These are phyloP conservation scores for Aix galericulata DNA, from an alignment of 2,113 vertebrate species.

Conservation along the genomic window DNA sequence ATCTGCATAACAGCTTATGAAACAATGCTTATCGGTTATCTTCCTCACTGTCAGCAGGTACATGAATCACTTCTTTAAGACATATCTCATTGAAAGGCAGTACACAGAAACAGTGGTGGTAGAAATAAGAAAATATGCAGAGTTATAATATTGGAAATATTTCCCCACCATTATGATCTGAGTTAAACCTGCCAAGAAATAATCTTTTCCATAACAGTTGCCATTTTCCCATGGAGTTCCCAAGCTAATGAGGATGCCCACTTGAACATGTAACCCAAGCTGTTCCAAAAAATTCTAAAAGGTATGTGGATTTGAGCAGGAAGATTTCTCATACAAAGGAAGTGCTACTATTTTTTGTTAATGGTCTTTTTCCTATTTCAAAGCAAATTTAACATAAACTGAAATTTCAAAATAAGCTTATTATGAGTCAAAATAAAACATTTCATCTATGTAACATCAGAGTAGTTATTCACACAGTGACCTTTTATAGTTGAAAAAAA, in stretches of 20 bases:
- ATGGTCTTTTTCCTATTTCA: neutral
- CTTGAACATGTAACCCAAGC: neutral
- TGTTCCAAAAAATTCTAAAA: neutral
- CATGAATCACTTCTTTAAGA: neutral
- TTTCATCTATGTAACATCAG: slow-evolving; percentile 12
- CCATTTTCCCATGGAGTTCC: neutral
- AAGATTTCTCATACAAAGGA: neutral
- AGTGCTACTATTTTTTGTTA: neutral
- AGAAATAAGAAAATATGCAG: neutral
- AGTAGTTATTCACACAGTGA: neutral
- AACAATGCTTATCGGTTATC: neutral
- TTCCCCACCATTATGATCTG: neutral
- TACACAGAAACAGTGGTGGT: neutral
- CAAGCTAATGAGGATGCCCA: neutral
- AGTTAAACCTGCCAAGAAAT: neutral
- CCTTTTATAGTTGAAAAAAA: slow-evolving; percentile 49
- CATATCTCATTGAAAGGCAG: neutral
- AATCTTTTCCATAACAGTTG: neutral
- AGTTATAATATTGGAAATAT: neutral
- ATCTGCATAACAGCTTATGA: neutral
- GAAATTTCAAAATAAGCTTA: slow-evolving; percentile 36
- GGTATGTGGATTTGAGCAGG: neutral
- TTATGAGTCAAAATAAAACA: slow-evolving; percentile 46
- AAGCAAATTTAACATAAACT: neutral
- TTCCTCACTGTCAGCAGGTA: neutral